These are phyloP conservation scores for Taxidea taxus DNA, from an alignment of 2,113 vertebrate species.

Conservation along the genomic window DNA sequence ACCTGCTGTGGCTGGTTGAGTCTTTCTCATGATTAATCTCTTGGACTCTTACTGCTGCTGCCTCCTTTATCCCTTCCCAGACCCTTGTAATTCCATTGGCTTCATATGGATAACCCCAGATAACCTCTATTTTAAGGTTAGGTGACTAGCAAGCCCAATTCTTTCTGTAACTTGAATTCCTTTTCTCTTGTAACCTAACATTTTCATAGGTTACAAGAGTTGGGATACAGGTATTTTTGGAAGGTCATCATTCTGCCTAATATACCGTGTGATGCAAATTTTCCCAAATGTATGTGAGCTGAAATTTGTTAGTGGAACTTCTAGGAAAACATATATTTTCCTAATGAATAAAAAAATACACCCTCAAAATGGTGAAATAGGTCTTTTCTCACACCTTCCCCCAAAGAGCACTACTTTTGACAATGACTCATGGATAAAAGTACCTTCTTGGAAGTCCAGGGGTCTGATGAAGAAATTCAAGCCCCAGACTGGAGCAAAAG, in stretches of 20 bases:
- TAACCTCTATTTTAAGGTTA: neutral
- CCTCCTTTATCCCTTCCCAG: neutral
- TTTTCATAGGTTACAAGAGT: neutral
- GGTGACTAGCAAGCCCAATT: neutral
- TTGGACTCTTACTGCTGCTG: neutral
- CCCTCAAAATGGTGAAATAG: neutral
- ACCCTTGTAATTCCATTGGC: neutral
- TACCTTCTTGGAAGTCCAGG: neutral
- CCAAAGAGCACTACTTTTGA: neutral
- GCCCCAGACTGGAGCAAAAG: neutral
- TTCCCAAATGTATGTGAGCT: neutral
- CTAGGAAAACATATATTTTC: neutral
- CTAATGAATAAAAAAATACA: neutral
- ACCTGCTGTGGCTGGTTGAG: neutral
- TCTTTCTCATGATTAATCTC: neutral
- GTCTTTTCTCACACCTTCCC: neutral
- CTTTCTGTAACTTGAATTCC: neutral
- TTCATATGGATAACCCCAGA: neutral
- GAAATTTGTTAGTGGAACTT: neutral
- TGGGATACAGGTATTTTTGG: neutral
- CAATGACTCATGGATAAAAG: neutral
- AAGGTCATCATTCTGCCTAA: neutral
- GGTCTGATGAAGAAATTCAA: neutral
- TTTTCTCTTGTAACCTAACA: neutral
- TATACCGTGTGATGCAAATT: neutral